These are phyloP conservation scores for Beris morrisii DNA, from an alignment of 2,888 invertebrate genomes.

Conservation along the genomic window DNA sequence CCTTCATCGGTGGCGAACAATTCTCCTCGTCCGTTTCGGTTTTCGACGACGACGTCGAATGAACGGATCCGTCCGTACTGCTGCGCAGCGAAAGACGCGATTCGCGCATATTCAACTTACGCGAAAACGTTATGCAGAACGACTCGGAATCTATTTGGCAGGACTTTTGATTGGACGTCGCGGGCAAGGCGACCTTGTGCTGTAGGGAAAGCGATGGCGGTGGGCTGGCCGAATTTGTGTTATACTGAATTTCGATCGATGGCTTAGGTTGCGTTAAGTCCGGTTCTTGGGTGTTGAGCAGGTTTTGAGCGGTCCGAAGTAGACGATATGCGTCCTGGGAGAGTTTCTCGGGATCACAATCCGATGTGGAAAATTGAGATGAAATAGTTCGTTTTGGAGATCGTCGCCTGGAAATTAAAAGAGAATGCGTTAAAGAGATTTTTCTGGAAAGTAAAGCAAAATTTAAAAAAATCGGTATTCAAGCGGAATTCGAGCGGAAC, in stretches of 20 bases:
- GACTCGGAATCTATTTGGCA: slow-evolving; percentile 33
- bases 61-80: slow-evolving; percentile 55
- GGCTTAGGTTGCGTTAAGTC: slow-evolving; percentile 55
- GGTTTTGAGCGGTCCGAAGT: slow-evolving; percentile 66
- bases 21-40: slow-evolving; percentile 53
- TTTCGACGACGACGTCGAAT: slow-evolving; percentile 51
- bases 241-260: slow-evolving; percentile 35
- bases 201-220: slow-evolving; percentile 28
- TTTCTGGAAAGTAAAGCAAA: background rate
- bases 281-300: slow-evolving; percentile 66
- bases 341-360: slow-evolving; percentile 64
- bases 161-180: slow-evolving; percentile 39
- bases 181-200: slow-evolving; percentile 42
- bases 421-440: slow-evolving; percentile 1
- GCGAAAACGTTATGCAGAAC: slow-evolving; percentile 45
- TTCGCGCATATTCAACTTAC: slow-evolving; percentile 52
- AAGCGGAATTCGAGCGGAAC: background rate
- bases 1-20: slow-evolving; percentile 25
- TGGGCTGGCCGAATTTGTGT: slow-evolving; percentile 22
- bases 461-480: background rate
- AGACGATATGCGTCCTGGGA: slow-evolving; percentile 69
- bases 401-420: slow-evolving; percentile 37
- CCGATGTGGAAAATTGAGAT: slow-evolving; percentile 47
- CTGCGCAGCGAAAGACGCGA: slow-evolving; percentile 55
- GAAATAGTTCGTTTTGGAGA: slow-evolving; percentile 37